These are phyloP conservation scores for Meda fulgida DNA, from an alignment of 2,797 vertebrate genomes.

Conservation along the genomic window DNA sequence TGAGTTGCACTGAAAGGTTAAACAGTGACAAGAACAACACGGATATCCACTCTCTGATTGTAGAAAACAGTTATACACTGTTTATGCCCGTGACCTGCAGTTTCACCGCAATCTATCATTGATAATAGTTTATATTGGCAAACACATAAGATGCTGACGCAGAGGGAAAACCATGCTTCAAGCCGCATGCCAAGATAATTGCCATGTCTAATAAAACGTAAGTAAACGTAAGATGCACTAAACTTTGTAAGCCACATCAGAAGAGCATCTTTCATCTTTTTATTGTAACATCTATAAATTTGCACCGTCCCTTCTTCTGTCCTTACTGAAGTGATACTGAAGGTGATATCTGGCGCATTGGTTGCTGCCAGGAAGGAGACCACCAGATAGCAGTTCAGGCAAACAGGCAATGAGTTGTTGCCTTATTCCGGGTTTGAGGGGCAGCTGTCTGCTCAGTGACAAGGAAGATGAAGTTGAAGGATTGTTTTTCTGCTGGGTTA, in stretches of 20 bases:
- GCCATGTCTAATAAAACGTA: constrained; percentile 53
- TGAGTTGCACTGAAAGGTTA: constrained; percentile 32
- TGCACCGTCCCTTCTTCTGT: background rate
- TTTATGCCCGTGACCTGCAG: constrained; percentile 51
- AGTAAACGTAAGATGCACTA: background rate
- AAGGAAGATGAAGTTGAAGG: background rate
- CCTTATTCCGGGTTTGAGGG: background rate
- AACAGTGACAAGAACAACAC: constrained; percentile 33
- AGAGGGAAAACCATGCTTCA: constrained; percentile 56
- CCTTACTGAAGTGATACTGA: constrained; percentile 5
- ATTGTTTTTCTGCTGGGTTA: background rate
- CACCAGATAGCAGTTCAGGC: background rate
- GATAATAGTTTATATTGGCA: constrained; percentile 56
- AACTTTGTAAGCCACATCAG: constrained; percentile 58
- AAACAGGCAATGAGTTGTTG: constrained; percentile 2
- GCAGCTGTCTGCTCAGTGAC: background rate
- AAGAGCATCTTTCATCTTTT: constrained; percentile 55
- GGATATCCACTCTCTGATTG: constrained; percentile 32
- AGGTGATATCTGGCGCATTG: background rate
- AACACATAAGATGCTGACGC: constrained; percentile 56
- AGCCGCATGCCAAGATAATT: constrained; percentile 55
- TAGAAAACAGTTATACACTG: constrained; percentile 38
- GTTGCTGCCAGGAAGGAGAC: constrained; percentile 8
- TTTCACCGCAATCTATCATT: constrained; percentile 54
- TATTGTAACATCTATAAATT: constrained; percentile 49